Percentiles rank a stretch among this genome's conserved stretches.
Evolutionary conservation across 2,888 invertebrate genomes (phyloP).

Genomic region (Ophraella communa): DNA sequence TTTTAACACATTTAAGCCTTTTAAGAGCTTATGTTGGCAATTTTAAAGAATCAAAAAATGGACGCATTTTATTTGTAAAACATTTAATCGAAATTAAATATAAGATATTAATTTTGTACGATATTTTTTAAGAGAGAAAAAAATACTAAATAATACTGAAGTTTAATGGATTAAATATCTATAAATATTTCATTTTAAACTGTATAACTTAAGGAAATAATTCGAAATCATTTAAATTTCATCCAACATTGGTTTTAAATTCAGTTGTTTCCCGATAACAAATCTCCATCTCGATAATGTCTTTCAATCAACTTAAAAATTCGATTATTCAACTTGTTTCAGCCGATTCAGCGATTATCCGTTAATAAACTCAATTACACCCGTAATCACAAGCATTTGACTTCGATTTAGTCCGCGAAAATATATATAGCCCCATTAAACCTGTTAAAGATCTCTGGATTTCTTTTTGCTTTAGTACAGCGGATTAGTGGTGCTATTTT

Average conservation of each 20-base stretch:
- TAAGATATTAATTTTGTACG: no score
- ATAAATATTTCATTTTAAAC: no score
- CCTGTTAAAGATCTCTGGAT: neutral
- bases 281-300: neutral
- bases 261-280: slow-evolving; percentile 8
- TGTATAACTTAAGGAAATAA: neutral
- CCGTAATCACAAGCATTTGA: slow-evolving; percentile 20
- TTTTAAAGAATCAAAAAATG: no score
- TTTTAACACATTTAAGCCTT: no score
- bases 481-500: no score
- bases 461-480: neutral
- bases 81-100: no score
- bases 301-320: slow-evolving; percentile 21
- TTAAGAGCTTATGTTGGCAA: no score
- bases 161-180: no score
- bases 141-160: no score
- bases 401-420: slow-evolving; percentile 19
- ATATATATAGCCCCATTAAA: slow-evolving; percentile 13
- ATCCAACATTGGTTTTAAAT: neutral
- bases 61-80: no score
- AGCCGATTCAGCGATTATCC: slow-evolving; percentile 29
- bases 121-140: no score
- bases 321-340: slow-evolving; percentile 23
- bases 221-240: neutral
- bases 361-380: slow-evolving; percentile 30